A percentile compares a stretch with the other conserved stretches of the same genome.
Evolutionary conservation across 2,113 vertebrate genomes (phyloP).

Genomic region (Anoplopoma fimbria): DNA sequence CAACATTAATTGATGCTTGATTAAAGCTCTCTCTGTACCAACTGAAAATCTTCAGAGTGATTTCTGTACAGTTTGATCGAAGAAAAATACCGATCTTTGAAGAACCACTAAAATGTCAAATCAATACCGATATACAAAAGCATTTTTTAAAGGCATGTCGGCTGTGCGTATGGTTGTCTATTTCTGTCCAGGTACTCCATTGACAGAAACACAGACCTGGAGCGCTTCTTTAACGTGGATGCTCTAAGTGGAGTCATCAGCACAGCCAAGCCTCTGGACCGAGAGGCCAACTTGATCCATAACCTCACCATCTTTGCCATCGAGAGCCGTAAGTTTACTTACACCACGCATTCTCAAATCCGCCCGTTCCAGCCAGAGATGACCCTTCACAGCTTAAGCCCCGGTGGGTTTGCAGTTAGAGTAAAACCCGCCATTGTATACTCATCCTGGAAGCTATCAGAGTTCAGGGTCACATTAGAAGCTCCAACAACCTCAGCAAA

Average conservation of each 20-base stretch:
- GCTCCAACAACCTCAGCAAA: not conserved
- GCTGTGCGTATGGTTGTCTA: slow-evolving; percentile 16
- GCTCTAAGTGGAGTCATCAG: slow-evolving; percentile 93
- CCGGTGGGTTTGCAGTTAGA: not conserved
- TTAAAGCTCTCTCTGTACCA: not conserved
- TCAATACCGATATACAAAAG: slow-evolving; percentile 46
- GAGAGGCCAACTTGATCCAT: slow-evolving; percentile 93
- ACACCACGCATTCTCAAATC: not conserved
- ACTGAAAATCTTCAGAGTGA: not conserved
- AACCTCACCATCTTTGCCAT: slow-evolving; percentile 97
- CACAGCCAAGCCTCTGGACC: slow-evolving; percentile 93
- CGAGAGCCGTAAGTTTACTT: slow-evolving; percentile 91
- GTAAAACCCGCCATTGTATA: not conserved
- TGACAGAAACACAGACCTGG: slow-evolving; percentile 97
- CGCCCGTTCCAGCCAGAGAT: too few relatives aligned
- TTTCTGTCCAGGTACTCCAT: slow-evolving; percentile 91
- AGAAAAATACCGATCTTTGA: slow-evolving; percentile 37
- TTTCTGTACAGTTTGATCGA: slow-evolving; percentile 10
- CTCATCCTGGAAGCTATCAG: not conserved
- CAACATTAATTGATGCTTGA: not conserved
- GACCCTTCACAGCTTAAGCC: not conserved
- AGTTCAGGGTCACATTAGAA: not conserved
- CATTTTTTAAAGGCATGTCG: slow-evolving; percentile 4
- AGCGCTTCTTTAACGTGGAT: slow-evolving; percentile 97
- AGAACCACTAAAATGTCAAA: slow-evolving; percentile 55